phyloP scores from a whole-genome alignment of 2,888 invertebrate species.

The Hemaris fuciformis region DNA sequence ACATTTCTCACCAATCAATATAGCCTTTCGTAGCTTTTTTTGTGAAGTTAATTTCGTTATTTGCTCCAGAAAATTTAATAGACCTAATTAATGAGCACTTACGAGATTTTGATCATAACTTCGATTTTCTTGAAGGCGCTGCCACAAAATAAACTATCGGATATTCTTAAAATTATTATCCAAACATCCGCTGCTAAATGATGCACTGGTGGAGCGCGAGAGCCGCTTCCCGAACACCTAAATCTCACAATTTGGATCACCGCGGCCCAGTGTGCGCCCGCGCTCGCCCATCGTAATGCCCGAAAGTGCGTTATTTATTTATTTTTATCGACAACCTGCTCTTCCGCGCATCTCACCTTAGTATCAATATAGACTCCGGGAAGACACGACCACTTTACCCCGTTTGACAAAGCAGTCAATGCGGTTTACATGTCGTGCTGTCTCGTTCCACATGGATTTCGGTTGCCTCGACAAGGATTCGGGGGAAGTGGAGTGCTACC shows the following conservation, averaged over 20 bases:
- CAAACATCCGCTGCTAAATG: slow-evolving; percentile 69
- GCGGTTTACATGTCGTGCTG: slow-evolving; percentile 48
- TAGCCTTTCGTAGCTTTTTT: background rate
- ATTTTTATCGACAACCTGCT: slow-evolving; percentile 65
- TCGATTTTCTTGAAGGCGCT: slow-evolving; percentile 18
- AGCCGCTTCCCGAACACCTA: slow-evolving; percentile 52
- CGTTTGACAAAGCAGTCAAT: slow-evolving; percentile 56
- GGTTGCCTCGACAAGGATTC: slow-evolving; percentile 85
- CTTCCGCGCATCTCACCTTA: slow-evolving; percentile 62
- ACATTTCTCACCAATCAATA: background rate
- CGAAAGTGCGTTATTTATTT: slow-evolving; percentile 77
- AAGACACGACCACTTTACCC: slow-evolving; percentile 62
- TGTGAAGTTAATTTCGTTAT: background rate
- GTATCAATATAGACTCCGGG: slow-evolving; percentile 70
- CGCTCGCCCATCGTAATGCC: slow-evolving; percentile 63
- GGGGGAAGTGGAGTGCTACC: slow-evolving; percentile 86
- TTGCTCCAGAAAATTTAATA: background rate
- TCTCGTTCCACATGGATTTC: slow-evolving; percentile 79
- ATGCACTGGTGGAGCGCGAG: slow-evolving; percentile 43
- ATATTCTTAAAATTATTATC: slow-evolving; percentile 55
- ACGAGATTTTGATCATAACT: slow-evolving; percentile 17
- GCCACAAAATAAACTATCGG: slow-evolving; percentile 39
- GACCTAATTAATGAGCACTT: background rate
- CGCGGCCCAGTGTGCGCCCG: slow-evolving; percentile 61
- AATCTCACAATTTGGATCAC: slow-evolving; percentile 66